These are phyloP conservation scores for Anagyrus pseudococci DNA, from an alignment of 2,888 invertebrate species.

Conservation along the genomic window DNA sequence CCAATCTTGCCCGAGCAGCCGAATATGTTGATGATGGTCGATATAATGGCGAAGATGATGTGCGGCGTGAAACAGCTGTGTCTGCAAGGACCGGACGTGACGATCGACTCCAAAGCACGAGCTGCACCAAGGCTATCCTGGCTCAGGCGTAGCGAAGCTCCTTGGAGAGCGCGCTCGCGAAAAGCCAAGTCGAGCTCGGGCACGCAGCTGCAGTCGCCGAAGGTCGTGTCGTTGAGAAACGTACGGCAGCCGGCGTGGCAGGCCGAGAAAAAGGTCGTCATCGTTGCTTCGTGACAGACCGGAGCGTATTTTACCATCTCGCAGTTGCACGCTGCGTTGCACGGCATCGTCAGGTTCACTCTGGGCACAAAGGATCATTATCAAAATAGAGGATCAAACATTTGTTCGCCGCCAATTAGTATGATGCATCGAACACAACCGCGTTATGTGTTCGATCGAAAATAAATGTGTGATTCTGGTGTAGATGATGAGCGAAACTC, in stretches of 20 bases:
- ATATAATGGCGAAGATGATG: conserved; percentile 62
- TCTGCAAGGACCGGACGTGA: conserved; percentile 57
- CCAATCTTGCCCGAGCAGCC: conserved; percentile 73
- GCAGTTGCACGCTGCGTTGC: conserved; percentile 70
- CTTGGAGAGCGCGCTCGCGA: not conserved
- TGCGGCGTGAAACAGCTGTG: conserved; percentile 58
- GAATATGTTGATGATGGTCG: conserved; percentile 67
- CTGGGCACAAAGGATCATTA: conserved; percentile 48
- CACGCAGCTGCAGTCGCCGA: conserved; percentile 53
- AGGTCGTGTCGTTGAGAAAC: conserved; percentile 52
- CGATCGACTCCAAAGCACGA: conserved; percentile 31
- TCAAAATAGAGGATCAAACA: not conserved
- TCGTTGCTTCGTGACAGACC: conserved; percentile 67
- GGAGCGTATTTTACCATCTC: conserved; percentile 69
- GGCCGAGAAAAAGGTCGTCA: conserved; percentile 72
- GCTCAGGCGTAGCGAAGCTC: conserved; percentile 10
- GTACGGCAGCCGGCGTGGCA: conserved; percentile 75
- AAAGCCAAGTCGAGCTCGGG: not conserved
- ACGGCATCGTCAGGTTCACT: conserved; percentile 64
- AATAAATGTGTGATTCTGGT: not conserved
- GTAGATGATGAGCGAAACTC: conserved; percentile 7
- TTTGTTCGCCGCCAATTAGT: not conserved
- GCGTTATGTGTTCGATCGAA: not conserved
- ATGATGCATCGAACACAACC: not conserved
- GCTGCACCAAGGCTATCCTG: not conserved